Evolutionary conservation across 2,888 invertebrate species (phyloP).

Genomic region (Salticus scenicus): DNA sequence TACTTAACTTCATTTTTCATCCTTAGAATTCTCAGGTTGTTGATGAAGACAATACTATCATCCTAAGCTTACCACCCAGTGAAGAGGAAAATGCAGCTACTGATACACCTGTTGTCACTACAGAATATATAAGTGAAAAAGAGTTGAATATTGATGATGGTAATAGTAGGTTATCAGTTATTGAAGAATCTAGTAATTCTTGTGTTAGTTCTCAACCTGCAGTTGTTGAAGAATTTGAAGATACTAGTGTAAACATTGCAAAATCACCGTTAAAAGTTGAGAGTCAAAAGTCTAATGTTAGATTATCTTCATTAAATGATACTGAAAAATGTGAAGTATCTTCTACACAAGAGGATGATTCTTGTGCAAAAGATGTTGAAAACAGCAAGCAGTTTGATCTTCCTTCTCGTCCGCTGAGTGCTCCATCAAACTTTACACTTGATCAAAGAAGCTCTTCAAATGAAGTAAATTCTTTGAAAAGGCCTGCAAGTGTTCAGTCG

Average conservation of each 20-base stretch:
- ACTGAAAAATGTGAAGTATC: conserved; percentile 3
- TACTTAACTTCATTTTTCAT: conserved; percentile 47
- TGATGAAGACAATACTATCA: conserved; percentile 66
- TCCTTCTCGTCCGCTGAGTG: conserved; percentile 60
- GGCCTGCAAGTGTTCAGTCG: conserved; percentile 57
- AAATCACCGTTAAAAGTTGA: conserved; percentile 16
- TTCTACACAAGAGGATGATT: conserved; percentile 8
- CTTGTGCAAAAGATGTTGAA: conserved; percentile 10
- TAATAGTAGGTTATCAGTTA: conserved; percentile 37
- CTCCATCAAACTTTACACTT: conserved; percentile 47
- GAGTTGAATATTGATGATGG: conserved; percentile 29
- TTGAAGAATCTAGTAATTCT: conserved; percentile 43
- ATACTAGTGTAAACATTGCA: background rate
- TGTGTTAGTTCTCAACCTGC: conserved; percentile 27
- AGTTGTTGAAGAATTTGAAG: conserved; percentile 24
- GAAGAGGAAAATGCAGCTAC: conserved; percentile 47
- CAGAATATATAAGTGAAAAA: conserved; percentile 48
- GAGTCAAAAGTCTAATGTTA: background rate
- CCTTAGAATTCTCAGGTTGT: conserved; percentile 61
- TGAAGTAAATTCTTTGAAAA: conserved; percentile 51
- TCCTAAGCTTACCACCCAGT: conserved; percentile 56
- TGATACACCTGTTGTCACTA: conserved; percentile 31
- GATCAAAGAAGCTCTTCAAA: conserved; percentile 21
- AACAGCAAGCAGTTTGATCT: conserved; percentile 32
- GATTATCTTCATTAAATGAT: background rate